phyloP scores from a whole-genome alignment of 2,113 vertebrate species.

The Pheucticus melanocephalus region DNA sequence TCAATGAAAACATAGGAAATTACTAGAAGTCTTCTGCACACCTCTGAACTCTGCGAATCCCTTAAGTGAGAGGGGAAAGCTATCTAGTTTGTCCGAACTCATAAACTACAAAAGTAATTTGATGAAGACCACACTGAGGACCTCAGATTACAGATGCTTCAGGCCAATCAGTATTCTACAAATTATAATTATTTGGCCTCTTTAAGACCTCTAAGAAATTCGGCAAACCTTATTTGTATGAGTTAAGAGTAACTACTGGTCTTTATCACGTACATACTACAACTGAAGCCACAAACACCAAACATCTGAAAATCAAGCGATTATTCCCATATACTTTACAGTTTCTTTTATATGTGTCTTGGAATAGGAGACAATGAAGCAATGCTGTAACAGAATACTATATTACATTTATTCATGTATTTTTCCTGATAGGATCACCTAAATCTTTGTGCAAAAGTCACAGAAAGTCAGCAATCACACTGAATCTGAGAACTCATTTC shows the following conservation, averaged over 20 bases:
- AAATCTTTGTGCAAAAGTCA: not conserved
- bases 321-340: not conserved
- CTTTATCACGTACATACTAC: not conserved
- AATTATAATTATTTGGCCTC: not conserved
- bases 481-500: not conserved
- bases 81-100: not conserved
- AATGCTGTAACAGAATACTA: not conserved
- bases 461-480: not conserved
- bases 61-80: not conserved
- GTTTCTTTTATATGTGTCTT: not conserved
- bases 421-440: not conserved
- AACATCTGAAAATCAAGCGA: not conserved
- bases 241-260: not conserved
- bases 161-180: not conserved
- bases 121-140: not conserved
- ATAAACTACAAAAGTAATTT: not conserved
- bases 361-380: not conserved
- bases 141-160: not conserved
- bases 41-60: not conserved
- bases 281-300: not conserved
- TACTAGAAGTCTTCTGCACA: not conserved
- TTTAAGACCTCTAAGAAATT: not conserved
- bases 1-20: not conserved
- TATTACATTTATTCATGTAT: not conserved
- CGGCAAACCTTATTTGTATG: not conserved